phyloP scores from a whole-genome alignment of 2,888 invertebrate genomes.

The Tholera decimalis region DNA sequence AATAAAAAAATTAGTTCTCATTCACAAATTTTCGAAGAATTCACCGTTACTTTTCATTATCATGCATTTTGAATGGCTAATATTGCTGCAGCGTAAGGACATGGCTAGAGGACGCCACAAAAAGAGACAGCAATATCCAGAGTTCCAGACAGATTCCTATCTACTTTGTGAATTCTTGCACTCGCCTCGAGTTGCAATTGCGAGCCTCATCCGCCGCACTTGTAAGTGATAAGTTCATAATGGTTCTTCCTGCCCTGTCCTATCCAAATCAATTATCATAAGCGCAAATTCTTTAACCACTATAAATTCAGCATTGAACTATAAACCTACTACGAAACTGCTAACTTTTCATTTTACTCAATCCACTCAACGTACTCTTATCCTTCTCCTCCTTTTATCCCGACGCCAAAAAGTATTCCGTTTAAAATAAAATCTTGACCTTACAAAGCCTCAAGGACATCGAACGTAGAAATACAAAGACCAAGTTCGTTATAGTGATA shows the following conservation, averaged over 20 bases:
- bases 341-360: slow-evolving; percentile 2
- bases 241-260: no score
- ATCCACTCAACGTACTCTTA: background rate
- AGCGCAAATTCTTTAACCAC: background rate
- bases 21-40: no score
- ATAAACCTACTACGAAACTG: background rate
- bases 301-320: background rate
- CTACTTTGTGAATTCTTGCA: background rate
- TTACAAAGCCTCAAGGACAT: slow-evolving; percentile 34
- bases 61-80: background rate
- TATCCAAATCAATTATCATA: background rate
- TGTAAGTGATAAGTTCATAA: background rate
- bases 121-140: background rate
- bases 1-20: no score
- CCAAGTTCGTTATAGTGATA: background rate
- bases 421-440: slow-evolving; percentile 41
- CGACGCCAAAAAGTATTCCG: slow-evolving; percentile 1
- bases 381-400: background rate
- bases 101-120: background rate
- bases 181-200: background rate
- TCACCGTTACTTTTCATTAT: no score
- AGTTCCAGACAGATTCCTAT: no score
- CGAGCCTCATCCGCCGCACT: background rate
- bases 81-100: no score
- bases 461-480: slow-evolving; percentile 32